Evolutionary conservation across 2,797 vertebrate species (phyloP), one percentile per base, ranked within the genome.

Genomic region (Acanthurus lineatus): DNA sequence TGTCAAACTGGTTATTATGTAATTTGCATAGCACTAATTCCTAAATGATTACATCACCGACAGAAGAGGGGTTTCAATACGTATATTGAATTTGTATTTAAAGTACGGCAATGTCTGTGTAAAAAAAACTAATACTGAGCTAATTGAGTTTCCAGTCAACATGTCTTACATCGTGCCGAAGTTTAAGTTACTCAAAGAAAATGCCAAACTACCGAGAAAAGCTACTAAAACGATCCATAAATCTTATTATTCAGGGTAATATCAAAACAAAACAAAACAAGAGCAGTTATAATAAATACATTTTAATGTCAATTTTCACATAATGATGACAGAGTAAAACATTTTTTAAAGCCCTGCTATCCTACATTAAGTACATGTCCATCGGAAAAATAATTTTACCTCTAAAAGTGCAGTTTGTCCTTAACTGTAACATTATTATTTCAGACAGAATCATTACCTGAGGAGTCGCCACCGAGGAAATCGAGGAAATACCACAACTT

Each of bases 21-120:
- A 58, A 78, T 74, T 77, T 69, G 12, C 59, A 81, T 69, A 44
- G 32, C 68, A 73, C 15, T 61, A 68, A 91, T 90, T 89, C 84
- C 85, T 81, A 62, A 79, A 66, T 70, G 80, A 90, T 90, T 76
- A 91, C 76, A 77, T 90, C 88, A 89, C 61, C 58, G 49, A 53
- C 3, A 64, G 11, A 64, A 75, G 35, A 69, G 25, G 54, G n/a
- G 77, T 51, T 51, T 22, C 20, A 14, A 66, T 52, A 14, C 8
- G 10, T 25, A 45, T 45, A 25, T 17, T 73, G 10, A 0, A 25
- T 59, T 49, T 76, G 1, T 47, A 14, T 25, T 47, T 14, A 19
- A 42, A 59, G 15, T 42, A n/a, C 40, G 8, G 15, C 12, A 17
- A 38, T 14, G 5, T n/a, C 9, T 3, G 4, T n/a, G 6, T 68